Evolutionary conservation across 2,113 vertebrate genomes (phyloP).

Genomic region (Cromileptes altivelis): DNA sequence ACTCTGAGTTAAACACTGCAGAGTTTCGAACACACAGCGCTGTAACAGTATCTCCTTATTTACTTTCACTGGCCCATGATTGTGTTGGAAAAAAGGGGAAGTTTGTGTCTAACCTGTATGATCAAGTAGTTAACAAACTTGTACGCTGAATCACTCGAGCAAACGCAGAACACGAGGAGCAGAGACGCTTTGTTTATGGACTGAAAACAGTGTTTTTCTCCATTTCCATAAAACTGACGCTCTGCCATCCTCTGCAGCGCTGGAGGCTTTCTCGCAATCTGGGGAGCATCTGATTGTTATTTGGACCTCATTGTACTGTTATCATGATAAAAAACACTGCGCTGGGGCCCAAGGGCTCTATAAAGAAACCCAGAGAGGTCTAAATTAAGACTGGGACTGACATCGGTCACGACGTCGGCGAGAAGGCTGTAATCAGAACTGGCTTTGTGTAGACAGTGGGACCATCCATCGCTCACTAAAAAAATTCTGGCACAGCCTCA

Average conservation of each 20-base stretch:
- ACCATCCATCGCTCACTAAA: constrained; percentile 57
- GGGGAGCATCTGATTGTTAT: constrained; percentile 83
- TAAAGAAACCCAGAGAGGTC: constrained; percentile 74
- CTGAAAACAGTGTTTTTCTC: constrained; percentile 57
- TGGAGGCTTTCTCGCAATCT: constrained; percentile 63
- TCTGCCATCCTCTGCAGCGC: constrained; percentile 12
- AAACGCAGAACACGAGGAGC: constrained; percentile 33
- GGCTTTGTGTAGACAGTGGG: constrained; percentile 67
- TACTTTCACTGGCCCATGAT: constrained; percentile 17
- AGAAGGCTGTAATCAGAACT: constrained; percentile 80
- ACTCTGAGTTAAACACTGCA: constrained; percentile 10
- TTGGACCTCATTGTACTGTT: constrained; percentile 75
- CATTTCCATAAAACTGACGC: constrained; percentile 53
- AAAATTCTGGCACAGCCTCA: constrained; percentile 49
- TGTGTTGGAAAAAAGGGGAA: constrained; percentile 5
- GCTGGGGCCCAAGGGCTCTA: constrained; percentile 57
- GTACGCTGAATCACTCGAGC: constrained; percentile 24
- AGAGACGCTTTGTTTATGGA: constrained; percentile 56
- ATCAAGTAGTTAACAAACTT: constrained; percentile 42
- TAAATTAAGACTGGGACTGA: constrained; percentile 81
- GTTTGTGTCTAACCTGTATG: constrained; percentile 44
- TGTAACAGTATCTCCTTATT: constrained; percentile 38
- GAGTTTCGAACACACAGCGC: constrained; percentile 1
- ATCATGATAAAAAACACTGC: constrained; percentile 74
- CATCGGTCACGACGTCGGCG: constrained; percentile 66